A percentile compares a stretch with the other conserved stretches of the same genome.
phyloP scores from a whole-genome alignment of 2,113 vertebrate genomes.

The Hystrix brachyura region DNA sequence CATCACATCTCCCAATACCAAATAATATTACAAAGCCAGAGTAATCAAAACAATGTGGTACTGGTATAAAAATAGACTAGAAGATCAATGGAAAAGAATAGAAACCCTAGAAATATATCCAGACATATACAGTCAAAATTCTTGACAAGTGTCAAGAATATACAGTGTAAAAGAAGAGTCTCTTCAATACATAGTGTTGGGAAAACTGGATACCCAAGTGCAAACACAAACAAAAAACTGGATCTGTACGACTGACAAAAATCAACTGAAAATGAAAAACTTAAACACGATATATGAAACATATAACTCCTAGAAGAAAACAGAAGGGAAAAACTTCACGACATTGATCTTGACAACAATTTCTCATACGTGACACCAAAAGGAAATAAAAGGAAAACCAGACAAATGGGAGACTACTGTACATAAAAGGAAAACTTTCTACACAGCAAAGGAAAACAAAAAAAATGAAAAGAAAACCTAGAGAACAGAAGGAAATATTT shows the following conservation, averaged over 20 bases:
- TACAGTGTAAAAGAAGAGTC: background rate
- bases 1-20: background rate
- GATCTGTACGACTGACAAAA: background rate
- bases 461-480: background rate
- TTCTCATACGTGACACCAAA: background rate
- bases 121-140: background rate
- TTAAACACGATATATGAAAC: background rate
- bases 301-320: background rate
- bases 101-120: background rate
- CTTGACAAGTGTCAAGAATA: background rate
- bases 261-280: background rate
- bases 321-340: background rate
- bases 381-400: background rate
- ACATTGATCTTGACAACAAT: background rate
- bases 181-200: background rate
- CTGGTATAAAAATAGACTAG: background rate
- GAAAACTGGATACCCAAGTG: background rate
- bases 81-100: background rate
- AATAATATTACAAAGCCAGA: background rate
- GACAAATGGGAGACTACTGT: background rate
- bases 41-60: conserved; percentile 14
- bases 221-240: background rate
- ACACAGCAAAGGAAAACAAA: background rate
- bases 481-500: background rate
- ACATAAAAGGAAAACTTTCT: background rate